Base-by-base conservation (phyloP, 2,113 vertebrate genomes). In the Ptychochromis oligacanthus region DNA sequence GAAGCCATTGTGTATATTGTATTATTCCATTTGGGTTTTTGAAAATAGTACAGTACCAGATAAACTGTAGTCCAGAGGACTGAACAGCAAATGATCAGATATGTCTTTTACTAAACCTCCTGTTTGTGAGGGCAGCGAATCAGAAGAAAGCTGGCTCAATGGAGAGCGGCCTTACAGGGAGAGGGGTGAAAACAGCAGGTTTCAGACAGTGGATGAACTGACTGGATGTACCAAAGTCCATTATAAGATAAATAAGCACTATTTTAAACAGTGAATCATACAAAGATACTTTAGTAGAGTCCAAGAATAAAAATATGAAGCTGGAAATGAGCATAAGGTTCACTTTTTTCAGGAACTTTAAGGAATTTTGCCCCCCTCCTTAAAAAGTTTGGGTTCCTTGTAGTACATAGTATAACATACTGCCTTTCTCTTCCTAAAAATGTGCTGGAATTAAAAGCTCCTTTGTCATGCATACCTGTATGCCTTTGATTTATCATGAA, bases 1-100 rank as follows among this genome's bases (percentile, higher is more conserved):
- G 17, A 40, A 26, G 14, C 2, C 64, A 46, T 18, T 46, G 64
- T 67, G 2, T 46, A 46, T 26, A 0, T 4, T 26, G n/a, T 43
- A 24, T 65, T 22, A 65, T 24, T 43, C 43, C 9, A 65, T 65
- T 24, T 65, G 62, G n/a, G 43, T 43, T 43, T 65, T 24, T 65
- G 13, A 40, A 64, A 40, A 65, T 65, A 40, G 22, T 64, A 40
- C 1, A 7, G 20, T 64, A 40, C 36, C n/a, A 65, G 13, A 65
- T 40, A n/a, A n/a, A 15, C 14, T 65, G 61, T 40, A 65, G 38
- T 64, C n/a, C 4, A 65, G 0, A 65, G n/a, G 36, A 40, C 0
- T 40, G n/a, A 62, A 62, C 34, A 62, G 34, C 34, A 62, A 62
- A 38, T 4, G 12, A 43, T 43, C 12, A 43, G 4, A 43, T 43